Conservation (phyloP, 2,888 invertebrate species). For the Augochlorella aurata region DNA sequence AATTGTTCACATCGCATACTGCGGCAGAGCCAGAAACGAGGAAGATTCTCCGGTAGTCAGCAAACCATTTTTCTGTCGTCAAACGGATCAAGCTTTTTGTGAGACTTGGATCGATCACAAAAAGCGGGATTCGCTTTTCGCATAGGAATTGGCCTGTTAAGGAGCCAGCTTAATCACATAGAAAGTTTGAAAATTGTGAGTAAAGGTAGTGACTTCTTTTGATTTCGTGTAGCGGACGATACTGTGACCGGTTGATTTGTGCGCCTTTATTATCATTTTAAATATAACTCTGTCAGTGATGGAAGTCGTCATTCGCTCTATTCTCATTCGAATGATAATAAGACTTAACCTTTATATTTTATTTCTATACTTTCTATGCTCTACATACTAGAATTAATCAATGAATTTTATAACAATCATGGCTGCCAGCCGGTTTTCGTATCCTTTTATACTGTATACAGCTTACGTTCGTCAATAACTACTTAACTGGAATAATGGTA, state of each 20-base stretch:
- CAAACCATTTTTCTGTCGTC: slow-evolving; percentile 81
- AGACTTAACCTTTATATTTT: slow-evolving; percentile 34
- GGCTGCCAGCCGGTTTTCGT: slow-evolving; percentile 75
- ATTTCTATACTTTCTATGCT: slow-evolving; percentile 42
- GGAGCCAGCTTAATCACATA: slow-evolving; percentile 64
- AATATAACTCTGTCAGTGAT: slow-evolving; percentile 38
- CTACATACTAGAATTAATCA: slow-evolving; percentile 67
- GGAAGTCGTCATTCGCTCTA: slow-evolving; percentile 12
- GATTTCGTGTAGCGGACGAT: slow-evolving; percentile 59
- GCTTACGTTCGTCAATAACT: slow-evolving; percentile 30
- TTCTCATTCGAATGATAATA: slow-evolving; percentile 21
- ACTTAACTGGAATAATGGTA: slow-evolving; percentile 7
- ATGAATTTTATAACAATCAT: slow-evolving; percentile 76
- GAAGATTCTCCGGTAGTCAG: slow-evolving; percentile 76
- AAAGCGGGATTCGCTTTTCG: slow-evolving; percentile 82
- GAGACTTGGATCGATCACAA: slow-evolving; percentile 82
- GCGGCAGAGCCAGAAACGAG: slow-evolving; percentile 69
- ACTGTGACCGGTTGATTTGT: slow-evolving; percentile 55
- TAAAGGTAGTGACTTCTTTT: slow-evolving; percentile 62
- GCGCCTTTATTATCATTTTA: slow-evolving; percentile 28
- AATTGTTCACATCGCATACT: slow-evolving; percentile 57
- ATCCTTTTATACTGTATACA: slow-evolving; percentile 40
- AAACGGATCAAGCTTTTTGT: slow-evolving; percentile 82
- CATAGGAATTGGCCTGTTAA: slow-evolving; percentile 79
- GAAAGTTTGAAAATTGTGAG: slow-evolving; percentile 69